Conservation (phyloP, 2,888 invertebrate species). For the Allacma fusca region DNA sequence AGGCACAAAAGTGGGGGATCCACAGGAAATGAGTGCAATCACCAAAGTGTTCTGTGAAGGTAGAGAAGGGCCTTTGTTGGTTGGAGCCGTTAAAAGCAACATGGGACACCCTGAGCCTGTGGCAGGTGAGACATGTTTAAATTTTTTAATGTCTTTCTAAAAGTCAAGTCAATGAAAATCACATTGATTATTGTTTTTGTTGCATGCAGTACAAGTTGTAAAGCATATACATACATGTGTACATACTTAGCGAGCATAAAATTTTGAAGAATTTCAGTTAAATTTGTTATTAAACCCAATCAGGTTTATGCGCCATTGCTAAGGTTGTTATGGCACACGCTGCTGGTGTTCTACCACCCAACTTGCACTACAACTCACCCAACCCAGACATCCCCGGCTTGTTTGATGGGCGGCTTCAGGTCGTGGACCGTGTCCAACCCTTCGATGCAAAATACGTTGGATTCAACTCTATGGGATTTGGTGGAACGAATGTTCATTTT, state of each 20-base stretch:
- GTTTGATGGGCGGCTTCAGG: background rate
- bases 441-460: conserved; percentile 93
- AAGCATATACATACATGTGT: too few species aligned
- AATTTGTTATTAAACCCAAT: too few species aligned
- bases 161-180: too few species aligned
- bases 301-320: conserved; percentile 76
- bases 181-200: too few species aligned
- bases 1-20: conserved; percentile 93
- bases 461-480: conserved; percentile 97
- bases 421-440: conserved; percentile 63
- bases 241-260: too few species aligned
- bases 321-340: conserved; percentile 70
- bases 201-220: too few species aligned
- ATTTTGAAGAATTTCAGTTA: too few species aligned
- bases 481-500: conserved; percentile 93
- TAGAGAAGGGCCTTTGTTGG: too few species aligned
- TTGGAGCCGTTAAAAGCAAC: too few species aligned
- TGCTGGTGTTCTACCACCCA: conserved; percentile 82
- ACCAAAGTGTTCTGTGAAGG: too few species aligned
- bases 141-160: too few species aligned
- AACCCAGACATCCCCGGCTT: conserved; percentile 88
- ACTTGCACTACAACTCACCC: conserved; percentile 85
- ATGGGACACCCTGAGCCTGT: too few species aligned
- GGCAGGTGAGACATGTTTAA: conserved; percentile 66
- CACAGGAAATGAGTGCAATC: conserved; percentile 94